A percentile compares a stretch with the other conserved stretches of the same genome.
Evolutionary conservation across 2,113 vertebrate genomes (phyloP).

Genomic region (Girardinichthys multiradiatus): DNA sequence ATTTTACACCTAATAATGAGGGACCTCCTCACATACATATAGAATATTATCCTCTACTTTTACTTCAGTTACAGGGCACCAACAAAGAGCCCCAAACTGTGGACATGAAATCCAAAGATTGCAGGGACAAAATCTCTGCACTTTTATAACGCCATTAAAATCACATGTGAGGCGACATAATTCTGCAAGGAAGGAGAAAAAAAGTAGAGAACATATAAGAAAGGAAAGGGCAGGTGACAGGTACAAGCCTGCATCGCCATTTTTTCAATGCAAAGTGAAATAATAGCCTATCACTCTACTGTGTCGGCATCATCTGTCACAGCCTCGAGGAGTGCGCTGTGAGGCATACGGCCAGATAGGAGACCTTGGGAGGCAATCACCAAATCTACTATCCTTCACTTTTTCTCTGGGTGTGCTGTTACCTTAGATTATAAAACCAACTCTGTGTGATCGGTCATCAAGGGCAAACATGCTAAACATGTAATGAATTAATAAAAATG

Average conservation of each 20-base stretch:
- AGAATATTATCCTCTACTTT: conserved; percentile 25
- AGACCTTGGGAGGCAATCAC: conserved; percentile 74
- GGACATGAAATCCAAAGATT: conserved; percentile 42
- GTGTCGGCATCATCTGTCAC: conserved; percentile 78
- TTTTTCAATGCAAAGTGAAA: conserved; percentile 84
- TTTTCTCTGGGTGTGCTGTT: conserved; percentile 11
- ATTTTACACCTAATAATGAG: conserved; percentile 21
- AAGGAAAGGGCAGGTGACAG: conserved; percentile 63
- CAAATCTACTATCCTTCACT: conserved; percentile 27
- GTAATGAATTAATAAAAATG: conserved; percentile 41
- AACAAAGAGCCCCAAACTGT: conserved; percentile 17
- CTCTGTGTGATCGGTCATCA: conserved; percentile 53
- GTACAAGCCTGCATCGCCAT: conserved; percentile 68
- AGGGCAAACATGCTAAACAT: conserved; percentile 45
- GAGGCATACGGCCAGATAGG: conserved; percentile 47
- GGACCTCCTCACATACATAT: conserved; percentile 18
- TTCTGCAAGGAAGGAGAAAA: conserved; percentile 1
- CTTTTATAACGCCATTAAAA: conserved; percentile 19
- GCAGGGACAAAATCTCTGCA: conserved; percentile 29
- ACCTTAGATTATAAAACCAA: conserved; percentile 70
- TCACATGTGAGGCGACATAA: conserved; percentile 19
- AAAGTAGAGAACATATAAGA: conserved; percentile 19
- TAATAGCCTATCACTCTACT: conserved; percentile 82
- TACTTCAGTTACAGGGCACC: conserved; percentile 11
- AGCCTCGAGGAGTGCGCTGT: conserved; percentile 59